Evolutionary conservation across 2,113 vertebrate genomes (phyloP).

Genomic region (Callipepla squamata): DNA sequence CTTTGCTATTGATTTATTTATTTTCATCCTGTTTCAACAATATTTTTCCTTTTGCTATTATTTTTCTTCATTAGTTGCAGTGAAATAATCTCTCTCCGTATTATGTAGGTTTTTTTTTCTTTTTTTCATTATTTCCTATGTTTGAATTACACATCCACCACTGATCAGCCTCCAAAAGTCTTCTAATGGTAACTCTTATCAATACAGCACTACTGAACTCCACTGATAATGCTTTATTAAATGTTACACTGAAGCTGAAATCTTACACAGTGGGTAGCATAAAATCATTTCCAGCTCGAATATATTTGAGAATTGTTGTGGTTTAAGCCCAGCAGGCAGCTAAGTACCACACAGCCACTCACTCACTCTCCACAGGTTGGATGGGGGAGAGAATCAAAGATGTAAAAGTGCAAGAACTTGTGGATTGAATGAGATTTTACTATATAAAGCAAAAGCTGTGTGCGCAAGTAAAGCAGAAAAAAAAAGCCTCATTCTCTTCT

Average conservation of each 20-base stretch:
- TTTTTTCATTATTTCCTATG: slow-evolving; percentile 65
- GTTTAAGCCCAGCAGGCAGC: not conserved
- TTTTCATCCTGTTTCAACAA: not conserved
- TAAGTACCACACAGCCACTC: not conserved
- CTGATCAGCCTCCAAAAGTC: slow-evolving; percentile 46
- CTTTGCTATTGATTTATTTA: not conserved
- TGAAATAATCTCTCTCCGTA: slow-evolving; percentile 50
- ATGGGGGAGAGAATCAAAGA: not conserved
- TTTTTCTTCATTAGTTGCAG: slow-evolving; percentile 49
- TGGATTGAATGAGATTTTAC: not conserved
- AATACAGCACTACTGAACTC: slow-evolving; percentile 44
- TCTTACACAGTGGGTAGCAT: slow-evolving; percentile 74
- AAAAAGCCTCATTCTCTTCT: not conserved
- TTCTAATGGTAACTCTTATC: slow-evolving; percentile 69
- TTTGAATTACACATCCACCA: slow-evolving; percentile 29
- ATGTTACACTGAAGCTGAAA: slow-evolving; percentile 74
- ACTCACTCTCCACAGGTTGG: not conserved
- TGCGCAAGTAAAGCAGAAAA: not conserved
- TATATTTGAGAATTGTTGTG: slow-evolving; percentile 63
- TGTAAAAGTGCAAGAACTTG: not conserved
- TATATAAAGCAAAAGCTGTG: not conserved
- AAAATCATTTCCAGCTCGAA: slow-evolving; percentile 79
- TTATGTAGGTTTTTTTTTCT: slow-evolving; percentile 24
- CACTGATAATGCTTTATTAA: slow-evolving; percentile 79
- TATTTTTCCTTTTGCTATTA: slow-evolving; percentile 13